These are phyloP conservation scores for Euzophera pinguis DNA, from an alignment of 2,888 invertebrate genomes.

Conservation along the genomic window DNA sequence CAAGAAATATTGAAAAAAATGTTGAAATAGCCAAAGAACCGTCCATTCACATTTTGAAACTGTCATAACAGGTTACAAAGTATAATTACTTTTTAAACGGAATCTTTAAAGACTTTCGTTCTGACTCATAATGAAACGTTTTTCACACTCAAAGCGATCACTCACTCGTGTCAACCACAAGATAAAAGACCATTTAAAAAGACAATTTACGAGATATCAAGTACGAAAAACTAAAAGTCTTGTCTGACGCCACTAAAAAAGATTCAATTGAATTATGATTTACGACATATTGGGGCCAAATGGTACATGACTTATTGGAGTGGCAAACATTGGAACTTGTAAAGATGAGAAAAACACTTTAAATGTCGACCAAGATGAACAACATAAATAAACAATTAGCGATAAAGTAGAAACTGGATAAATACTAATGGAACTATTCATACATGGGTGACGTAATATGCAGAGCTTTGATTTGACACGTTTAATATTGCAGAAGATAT, in stretches of 20 bases:
- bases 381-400: slow-evolving; percentile 33
- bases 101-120: slow-evolving; percentile 24
- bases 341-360: slow-evolving; percentile 41
- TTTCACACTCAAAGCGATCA: slow-evolving; percentile 38
- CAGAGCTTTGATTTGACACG: neutral
- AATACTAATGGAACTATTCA: neutral
- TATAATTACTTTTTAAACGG: slow-evolving; percentile 34
- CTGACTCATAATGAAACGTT: slow-evolving; percentile 18
- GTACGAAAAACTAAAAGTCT: slow-evolving; percentile 20
- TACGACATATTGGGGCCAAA: slow-evolving; percentile 39
- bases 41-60: neutral
- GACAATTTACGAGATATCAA: slow-evolving; percentile 20
- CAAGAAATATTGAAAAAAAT: neutral
- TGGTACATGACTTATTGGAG: slow-evolving; percentile 14
- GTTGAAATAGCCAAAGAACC: neutral
- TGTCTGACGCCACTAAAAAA: slow-evolving; percentile 12
- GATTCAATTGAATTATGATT: slow-evolving; percentile 12
- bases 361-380: slow-evolving; percentile 30
- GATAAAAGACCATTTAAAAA: slow-evolving; percentile 13
- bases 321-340: slow-evolving; percentile 31
- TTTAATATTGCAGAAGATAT: no score
- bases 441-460: neutral
- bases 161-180: slow-evolving; percentile 40
- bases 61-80: slow-evolving; percentile 1
- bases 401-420: slow-evolving; percentile 23